phyloP scores from a whole-genome alignment of 2,797 vertebrate genomes.

The Sebastes iracundus region DNA sequence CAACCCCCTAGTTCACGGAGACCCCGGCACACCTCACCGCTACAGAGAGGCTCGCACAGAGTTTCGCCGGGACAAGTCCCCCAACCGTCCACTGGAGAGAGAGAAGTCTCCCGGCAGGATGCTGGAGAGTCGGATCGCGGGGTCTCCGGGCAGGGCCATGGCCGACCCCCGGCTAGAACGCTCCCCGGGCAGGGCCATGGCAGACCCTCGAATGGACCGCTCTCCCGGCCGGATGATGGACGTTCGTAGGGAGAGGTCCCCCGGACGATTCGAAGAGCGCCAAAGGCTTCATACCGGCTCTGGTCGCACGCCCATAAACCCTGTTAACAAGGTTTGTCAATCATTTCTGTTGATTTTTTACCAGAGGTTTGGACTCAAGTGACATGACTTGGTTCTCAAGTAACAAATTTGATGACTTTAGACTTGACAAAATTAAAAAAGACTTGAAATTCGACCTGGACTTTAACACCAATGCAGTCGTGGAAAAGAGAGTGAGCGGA shows the following conservation, averaged over 20 bases:
- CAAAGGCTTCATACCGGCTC: slow-evolving; percentile 92
- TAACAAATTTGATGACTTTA: no score
- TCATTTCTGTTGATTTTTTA: background rate
- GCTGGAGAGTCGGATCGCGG: slow-evolving; percentile 89
- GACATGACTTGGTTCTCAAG: no score
- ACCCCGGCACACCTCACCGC: slow-evolving; percentile 95
- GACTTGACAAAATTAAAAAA: no score
- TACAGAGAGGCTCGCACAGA: slow-evolving; percentile 96
- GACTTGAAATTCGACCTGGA: no score
- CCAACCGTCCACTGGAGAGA: slow-evolving; percentile 90
- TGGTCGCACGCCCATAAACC: slow-evolving; percentile 91
- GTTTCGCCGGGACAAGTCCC: slow-evolving; percentile 94
- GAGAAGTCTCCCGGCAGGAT: slow-evolving; percentile 94
- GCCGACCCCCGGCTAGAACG: slow-evolving; percentile 90
- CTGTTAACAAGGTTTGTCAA: slow-evolving; percentile 91
- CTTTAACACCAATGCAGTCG: no score
- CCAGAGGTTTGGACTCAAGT: no score
- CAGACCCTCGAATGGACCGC: slow-evolving; percentile 90
- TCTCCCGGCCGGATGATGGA: slow-evolving; percentile 88
- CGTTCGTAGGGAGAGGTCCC: slow-evolving; percentile 92
- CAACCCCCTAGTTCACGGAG: slow-evolving; percentile 88
- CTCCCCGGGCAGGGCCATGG: slow-evolving; percentile 91
- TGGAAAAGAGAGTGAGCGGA: no score
- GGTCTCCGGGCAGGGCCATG: slow-evolving; percentile 91
- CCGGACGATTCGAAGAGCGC: slow-evolving; percentile 92